Conservation (phyloP, 2,888 invertebrate genomes). For the Oscheius sp. region DNA sequence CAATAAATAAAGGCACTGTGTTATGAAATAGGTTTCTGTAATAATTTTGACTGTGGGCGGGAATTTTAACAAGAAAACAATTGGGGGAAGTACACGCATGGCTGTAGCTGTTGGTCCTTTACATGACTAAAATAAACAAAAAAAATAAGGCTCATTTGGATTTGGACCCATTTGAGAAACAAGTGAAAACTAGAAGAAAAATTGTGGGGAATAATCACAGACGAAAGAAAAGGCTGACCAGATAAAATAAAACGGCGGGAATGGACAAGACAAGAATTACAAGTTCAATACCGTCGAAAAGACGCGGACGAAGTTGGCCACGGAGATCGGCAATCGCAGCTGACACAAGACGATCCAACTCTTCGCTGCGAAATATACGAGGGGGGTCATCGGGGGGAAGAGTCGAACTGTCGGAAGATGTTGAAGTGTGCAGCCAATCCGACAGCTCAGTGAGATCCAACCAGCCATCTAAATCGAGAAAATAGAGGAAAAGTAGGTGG, state of each 20-base stretch:
- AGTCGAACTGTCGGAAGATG: slow-evolving; percentile 23
- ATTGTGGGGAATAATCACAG: slow-evolving; percentile 17
- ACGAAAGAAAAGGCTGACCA: slow-evolving; percentile 15
- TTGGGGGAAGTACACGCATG: slow-evolving; percentile 18
- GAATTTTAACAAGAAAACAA: too few relatives aligned
- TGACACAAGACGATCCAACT: slow-evolving; percentile 24
- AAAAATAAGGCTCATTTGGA: slow-evolving; percentile 9
- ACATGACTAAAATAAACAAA: too few relatives aligned
- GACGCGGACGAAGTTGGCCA: slow-evolving; percentile 29
- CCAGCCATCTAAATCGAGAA: slow-evolving; percentile 16
- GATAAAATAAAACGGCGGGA: slow-evolving; percentile 32
- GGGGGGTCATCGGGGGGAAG: slow-evolving; percentile 39
- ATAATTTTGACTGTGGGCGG: neutral
- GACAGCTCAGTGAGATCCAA: slow-evolving; percentile 31
- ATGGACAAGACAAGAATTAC: slow-evolving; percentile 33
- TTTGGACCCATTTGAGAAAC: neutral
- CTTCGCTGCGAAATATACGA: slow-evolving; percentile 15
- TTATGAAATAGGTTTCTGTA: neutral
- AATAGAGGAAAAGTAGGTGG: neutral
- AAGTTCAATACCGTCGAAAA: slow-evolving; percentile 33
- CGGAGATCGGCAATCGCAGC: slow-evolving; percentile 28
- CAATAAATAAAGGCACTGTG: slow-evolving; percentile 25
- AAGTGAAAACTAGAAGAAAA: neutral
- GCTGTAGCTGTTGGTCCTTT: slow-evolving; percentile 26
- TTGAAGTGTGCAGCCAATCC: slow-evolving; percentile 6